Base-by-base conservation (phyloP, 2,888 invertebrate genomes). In the Therioaphis trifolii region DNA sequence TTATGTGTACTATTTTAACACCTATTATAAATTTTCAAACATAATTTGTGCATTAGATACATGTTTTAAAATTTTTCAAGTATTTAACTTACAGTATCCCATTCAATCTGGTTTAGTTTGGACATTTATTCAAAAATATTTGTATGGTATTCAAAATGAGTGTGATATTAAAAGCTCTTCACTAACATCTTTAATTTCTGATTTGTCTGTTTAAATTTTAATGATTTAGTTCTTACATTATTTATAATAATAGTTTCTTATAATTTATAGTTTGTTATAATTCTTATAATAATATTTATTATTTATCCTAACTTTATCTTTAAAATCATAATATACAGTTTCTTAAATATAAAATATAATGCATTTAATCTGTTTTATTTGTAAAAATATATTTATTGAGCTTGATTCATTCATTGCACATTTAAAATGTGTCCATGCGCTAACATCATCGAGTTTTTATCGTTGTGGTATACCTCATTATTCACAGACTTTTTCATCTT, bases 1-100 rank as follows among this genome's bases (percentile, higher is more conserved):
- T 72, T 72, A 21, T 72, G 52, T 72, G 7, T 72, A 72, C 12
- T 72, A 72, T 52, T 72, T 72, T 29, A 72, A 52, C 52, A 72
- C 72, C 12, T 72, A 72, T 52, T 72, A 72, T 27, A 72, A 72
- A 29, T 12, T 52, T 52, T 4, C 52, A 0, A 72, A 52, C 11
- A 72, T 72, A 18, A 21, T 72, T 12, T n/a, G 29, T 15, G 72
- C 72, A 18, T 49, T 72, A 4, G 72, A 72, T 12, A 11, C 52
- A 29, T 72, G 52, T 52, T 72, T 72, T 0, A 74, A 72, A 29
- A 72, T 49, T 14, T 72, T 72, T 29, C 29, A 72, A 2, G 72
- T 72, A 12, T 72, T 72, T 35, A 74, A 55, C 18, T 74, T 74
- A 4, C 35, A 55, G 7, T 74, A 55, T 4, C 35, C 74, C 12